Percentiles rank a stretch among this genome's conserved stretches.
phyloP scores from a whole-genome alignment of 2,113 vertebrate genomes.

The Typhlomys cinereus region DNA sequence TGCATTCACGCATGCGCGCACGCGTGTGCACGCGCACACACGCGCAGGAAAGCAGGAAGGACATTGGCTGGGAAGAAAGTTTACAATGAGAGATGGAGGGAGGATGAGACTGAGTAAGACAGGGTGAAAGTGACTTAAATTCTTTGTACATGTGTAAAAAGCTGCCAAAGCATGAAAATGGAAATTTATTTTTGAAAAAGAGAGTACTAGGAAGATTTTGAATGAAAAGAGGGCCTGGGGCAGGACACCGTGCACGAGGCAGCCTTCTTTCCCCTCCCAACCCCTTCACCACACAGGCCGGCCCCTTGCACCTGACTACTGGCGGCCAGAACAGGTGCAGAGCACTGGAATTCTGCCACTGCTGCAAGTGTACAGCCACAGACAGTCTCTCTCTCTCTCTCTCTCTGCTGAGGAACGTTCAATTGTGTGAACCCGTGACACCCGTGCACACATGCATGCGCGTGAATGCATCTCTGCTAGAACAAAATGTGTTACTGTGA shows the following conservation, averaged over 20 bases:
- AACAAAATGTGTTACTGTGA: conserved; percentile 26
- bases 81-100: no score
- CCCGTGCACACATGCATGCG: accelerated
- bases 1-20: no score
- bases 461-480: no score
- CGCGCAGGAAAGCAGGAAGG: no score
- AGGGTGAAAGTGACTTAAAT: no score
- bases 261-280: conserved; percentile 26
- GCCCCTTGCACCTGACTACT: conserved; percentile 76
- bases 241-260: conserved; percentile 54
- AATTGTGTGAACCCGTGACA: not conserved
- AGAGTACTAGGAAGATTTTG: conserved; percentile 83
- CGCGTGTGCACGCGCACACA: no score
- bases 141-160: no score
- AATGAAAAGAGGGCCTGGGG: conserved; percentile 73
- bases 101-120: no score
- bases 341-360: conserved; percentile 35
- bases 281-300: conserved; percentile 48
- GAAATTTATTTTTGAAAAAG: no score
- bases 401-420: conserved; percentile 63
- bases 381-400: conserved; percentile 40
- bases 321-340: conserved; percentile 57
- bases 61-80: no score
- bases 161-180: no score
- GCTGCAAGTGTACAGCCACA: not conserved